Percentiles rank a stretch among this genome's conserved stretches.
phyloP scores from a whole-genome alignment of 1,140 invertebrate species.

The Luehdorfia chinensis region DNA sequence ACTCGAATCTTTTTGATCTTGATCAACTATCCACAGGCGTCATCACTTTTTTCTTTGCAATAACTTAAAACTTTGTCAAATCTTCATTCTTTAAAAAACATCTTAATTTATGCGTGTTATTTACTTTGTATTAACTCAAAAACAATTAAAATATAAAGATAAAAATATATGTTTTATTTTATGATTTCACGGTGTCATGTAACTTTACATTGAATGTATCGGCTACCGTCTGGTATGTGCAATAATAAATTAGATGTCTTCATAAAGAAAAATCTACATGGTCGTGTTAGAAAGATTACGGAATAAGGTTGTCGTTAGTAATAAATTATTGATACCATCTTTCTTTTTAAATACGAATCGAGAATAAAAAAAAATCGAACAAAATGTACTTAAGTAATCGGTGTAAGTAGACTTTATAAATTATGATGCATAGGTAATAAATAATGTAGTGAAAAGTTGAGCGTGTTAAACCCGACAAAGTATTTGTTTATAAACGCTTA shows the following conservation, averaged over 20 bases:
- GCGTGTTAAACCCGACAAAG: conserved; percentile 54
- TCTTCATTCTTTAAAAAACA: no score
- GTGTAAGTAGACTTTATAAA: conserved; percentile 74
- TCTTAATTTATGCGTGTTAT: no score
- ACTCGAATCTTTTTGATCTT: no score
- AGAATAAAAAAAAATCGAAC: conserved; percentile 61
- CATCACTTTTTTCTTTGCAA: no score
- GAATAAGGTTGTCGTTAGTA: conserved; percentile 63
- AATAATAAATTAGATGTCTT: conserved; percentile 39
- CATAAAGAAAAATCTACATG: conserved; percentile 28
- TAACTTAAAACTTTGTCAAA: no score
- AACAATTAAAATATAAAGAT: conserved; percentile 15
- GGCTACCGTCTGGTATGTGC: conserved; percentile 32
- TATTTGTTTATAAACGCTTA: conserved; percentile 65
- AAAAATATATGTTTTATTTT: conserved; percentile 15
- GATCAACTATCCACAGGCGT: no score
- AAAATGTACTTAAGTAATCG: conserved; percentile 76
- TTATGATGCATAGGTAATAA: conserved; percentile 70
- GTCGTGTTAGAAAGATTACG: conserved; percentile 34
- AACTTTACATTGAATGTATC: conserved; percentile 29
- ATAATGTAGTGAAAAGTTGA: conserved; percentile 64
- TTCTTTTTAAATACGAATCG: conserved; percentile 50
- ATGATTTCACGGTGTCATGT: conserved; percentile 15
- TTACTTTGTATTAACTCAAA: no score
- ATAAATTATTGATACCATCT: conserved; percentile 49